Evolutionary conservation across 2,888 invertebrate species (phyloP).

Genomic region (Dynastes hyllus): DNA sequence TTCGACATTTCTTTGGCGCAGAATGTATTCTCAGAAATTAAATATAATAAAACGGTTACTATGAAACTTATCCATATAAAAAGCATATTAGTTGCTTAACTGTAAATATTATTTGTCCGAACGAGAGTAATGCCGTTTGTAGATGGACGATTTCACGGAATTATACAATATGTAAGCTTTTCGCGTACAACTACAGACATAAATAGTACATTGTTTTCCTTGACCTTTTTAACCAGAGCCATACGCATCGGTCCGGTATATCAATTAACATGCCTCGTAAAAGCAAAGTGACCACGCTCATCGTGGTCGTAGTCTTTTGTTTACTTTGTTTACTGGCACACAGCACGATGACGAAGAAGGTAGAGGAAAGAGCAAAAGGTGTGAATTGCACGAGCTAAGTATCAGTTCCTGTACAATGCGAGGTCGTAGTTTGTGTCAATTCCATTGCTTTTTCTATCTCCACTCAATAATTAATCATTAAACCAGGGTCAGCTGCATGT

Average conservation of each 20-base stretch:
- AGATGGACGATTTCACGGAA: slow-evolving; percentile 21
- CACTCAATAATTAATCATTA: slow-evolving; percentile 42
- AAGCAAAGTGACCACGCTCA: slow-evolving; percentile 38
- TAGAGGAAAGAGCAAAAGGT: slow-evolving; percentile 43
- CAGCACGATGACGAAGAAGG: slow-evolving; percentile 28
- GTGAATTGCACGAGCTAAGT: slow-evolving; percentile 40
- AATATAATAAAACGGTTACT: too few species aligned
- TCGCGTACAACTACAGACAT: slow-evolving; percentile 9
- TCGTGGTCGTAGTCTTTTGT: slow-evolving; percentile 42
- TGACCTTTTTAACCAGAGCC: slow-evolving; percentile 44
- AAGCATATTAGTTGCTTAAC: too few species aligned
- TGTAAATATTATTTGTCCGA: neutral
- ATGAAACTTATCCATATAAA: too few species aligned
- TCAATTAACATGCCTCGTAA: slow-evolving; percentile 43
- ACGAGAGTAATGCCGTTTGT: neutral
- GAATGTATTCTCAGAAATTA: too few species aligned
- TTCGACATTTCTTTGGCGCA: too few species aligned
- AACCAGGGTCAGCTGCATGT: slow-evolving; percentile 41
- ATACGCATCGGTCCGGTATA: slow-evolving; percentile 32
- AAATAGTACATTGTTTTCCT: slow-evolving; percentile 36
- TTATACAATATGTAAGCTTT: slow-evolving; percentile 14
- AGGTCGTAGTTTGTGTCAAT: slow-evolving; percentile 44
- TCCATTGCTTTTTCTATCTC: slow-evolving; percentile 30
- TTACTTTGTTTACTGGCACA: slow-evolving; percentile 45
- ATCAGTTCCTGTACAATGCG: slow-evolving; percentile 41